phyloP scores from a whole-genome alignment of 2,797 vertebrate species.

The Peromyscus melanophrys region DNA sequence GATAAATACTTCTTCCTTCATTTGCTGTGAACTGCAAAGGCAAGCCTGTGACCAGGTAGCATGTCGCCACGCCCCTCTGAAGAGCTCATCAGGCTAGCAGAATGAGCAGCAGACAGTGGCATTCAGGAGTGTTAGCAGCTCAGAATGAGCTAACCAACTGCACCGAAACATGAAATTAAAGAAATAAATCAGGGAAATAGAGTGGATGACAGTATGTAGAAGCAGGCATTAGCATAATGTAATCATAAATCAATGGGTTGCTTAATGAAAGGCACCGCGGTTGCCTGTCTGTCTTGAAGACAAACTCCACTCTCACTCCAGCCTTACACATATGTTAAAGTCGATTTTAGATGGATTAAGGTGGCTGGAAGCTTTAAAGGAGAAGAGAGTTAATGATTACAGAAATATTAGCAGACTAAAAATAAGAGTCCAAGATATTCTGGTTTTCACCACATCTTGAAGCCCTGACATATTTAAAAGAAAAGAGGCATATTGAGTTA shows the following conservation, averaged over 20 bases:
- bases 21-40: neutral
- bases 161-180: constrained; percentile 41
- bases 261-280: neutral
- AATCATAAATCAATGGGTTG: neutral
- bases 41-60: rapidly evolving
- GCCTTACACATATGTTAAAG: neutral
- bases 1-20: neutral
- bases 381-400: neutral
- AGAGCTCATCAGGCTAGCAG: no score
- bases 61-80: neutral
- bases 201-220: neutral
- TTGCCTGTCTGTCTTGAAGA: neutral
- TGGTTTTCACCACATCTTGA: neutral
- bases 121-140: neutral
- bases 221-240: constrained; percentile 12
- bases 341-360: neutral
- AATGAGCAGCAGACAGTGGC: neutral
- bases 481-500: neutral
- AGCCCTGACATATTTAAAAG: neutral
- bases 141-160: constrained; percentile 1
- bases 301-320: neutral
- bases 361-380: neutral
- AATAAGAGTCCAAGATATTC: neutral
- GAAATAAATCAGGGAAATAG: constrained; percentile 53
- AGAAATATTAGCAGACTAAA: constrained; percentile 28